Percentiles rank a stretch among this genome's conserved stretches.
These are phyloP conservation scores for Parus major DNA, from an alignment of 2,113 vertebrate genomes.

Conservation along the genomic window DNA sequence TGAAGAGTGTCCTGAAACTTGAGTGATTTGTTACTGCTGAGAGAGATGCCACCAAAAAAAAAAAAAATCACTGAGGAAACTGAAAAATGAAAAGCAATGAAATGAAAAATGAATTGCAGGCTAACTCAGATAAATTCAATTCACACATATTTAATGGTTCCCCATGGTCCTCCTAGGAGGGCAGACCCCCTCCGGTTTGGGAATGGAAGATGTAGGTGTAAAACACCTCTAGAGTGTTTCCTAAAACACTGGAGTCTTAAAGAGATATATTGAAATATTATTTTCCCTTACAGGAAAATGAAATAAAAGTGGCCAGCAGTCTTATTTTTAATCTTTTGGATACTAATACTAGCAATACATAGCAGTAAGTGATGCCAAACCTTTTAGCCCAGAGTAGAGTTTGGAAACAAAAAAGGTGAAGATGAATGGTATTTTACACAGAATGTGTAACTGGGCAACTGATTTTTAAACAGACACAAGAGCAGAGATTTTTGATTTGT, in stretches of 20 bases:
- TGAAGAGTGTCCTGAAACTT: constrained; percentile 20
- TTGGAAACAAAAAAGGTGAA: neutral
- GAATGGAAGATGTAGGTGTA: neutral
- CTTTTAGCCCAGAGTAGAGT: neutral
- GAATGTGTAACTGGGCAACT: neutral
- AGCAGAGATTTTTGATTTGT: neutral
- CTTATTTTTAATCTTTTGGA: neutral
- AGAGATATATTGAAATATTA: neutral
- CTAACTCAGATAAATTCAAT: constrained; percentile 11
- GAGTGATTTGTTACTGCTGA: constrained; percentile 11
- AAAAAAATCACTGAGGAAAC: constrained; percentile 7
- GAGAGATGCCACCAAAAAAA: neutral
- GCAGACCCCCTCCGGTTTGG: neutral
- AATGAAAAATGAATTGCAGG: neutral
- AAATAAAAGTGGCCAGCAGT: neutral
- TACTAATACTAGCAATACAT: neutral
- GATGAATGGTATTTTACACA: neutral
- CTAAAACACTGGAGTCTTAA: neutral
- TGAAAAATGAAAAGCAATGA: neutral
- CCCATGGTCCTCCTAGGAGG: neutral
- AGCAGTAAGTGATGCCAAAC: neutral
- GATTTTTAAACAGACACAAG: neutral
- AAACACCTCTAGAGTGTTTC: neutral
- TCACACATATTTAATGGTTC: constrained; percentile 18
- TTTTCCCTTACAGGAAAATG: neutral